A percentile compares a stretch with the other conserved stretches of the same genome.
Conservation (phyloP, 1,140 invertebrate species). For the Lordiphosa collinella region DNA sequence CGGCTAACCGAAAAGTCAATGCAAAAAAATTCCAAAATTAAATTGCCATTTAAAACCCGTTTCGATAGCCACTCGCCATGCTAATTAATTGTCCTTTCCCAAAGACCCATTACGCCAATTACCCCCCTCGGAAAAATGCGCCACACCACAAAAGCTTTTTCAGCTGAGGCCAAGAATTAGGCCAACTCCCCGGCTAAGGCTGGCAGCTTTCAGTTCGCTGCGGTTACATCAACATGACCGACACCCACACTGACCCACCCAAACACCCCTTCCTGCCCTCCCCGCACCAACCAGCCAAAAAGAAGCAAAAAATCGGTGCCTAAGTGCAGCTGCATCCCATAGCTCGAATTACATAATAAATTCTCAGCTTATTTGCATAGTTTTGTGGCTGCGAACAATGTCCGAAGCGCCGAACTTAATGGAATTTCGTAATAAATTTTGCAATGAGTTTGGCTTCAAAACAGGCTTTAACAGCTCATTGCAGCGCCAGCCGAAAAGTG, state of each 20-base stretch:
- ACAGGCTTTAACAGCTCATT: conserved; percentile 57
- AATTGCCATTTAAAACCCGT: background rate
- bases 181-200: conserved; percentile 39
- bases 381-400: conserved; percentile 72
- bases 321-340: conserved; percentile 32
- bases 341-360: conserved; percentile 69
- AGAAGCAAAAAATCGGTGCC: conserved; percentile 4
- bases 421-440: conserved; percentile 75
- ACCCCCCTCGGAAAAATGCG: background rate
- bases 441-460: conserved; percentile 53
- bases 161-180: conserved; percentile 39
- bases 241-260: background rate
- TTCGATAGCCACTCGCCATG: background rate
- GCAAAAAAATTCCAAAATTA: background rate
- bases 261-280: background rate
- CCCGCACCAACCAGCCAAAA: background rate
- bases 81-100: background rate
- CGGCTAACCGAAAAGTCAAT: too few species aligned
- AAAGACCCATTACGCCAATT: conserved; percentile 1
- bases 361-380: conserved; percentile 75
- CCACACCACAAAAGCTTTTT: conserved; percentile 4
- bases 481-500: conserved; percentile 31
- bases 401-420: conserved; percentile 56
- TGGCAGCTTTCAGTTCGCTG: conserved; percentile 34
- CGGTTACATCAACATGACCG: conserved; percentile 49